Evolutionary conservation across 1,140 invertebrate species (phyloP).

Genomic region (Choristoneura fumiferana): DNA sequence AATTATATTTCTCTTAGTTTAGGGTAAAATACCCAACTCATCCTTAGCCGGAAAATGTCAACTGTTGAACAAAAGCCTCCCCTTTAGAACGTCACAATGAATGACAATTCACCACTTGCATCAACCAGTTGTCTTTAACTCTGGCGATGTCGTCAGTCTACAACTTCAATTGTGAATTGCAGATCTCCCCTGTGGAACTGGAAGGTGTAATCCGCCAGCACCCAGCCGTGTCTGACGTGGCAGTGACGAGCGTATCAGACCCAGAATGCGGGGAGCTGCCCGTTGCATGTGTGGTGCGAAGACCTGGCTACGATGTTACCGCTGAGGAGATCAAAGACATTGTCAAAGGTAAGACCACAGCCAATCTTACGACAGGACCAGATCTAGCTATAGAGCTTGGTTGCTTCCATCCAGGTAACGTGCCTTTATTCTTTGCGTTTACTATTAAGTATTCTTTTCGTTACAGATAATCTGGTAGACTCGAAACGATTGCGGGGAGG

Average conservation of each 20-base stretch:
- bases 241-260: slow-evolving; percentile 83
- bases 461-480: slow-evolving; percentile 56
- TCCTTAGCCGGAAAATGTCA: too few species aligned
- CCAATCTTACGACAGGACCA: too few species aligned
- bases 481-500: slow-evolving; percentile 79
- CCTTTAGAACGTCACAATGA: too few species aligned
- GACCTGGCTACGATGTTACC: slow-evolving; percentile 51
- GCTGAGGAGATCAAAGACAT: slow-evolving; percentile 56
- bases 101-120: too few species aligned
- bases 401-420: too few species aligned
- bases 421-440: background rate
- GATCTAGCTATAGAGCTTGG: too few species aligned
- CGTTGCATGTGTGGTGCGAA: slow-evolving; percentile 80
- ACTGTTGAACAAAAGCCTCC: too few species aligned
- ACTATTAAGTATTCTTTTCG: slow-evolving; percentile 3
- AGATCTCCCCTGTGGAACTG: slow-evolving; percentile 71
- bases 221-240: slow-evolving; percentile 80
- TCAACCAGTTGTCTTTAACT: too few species aligned
- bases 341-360: slow-evolving; percentile 30
- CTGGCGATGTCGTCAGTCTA: too few species aligned
- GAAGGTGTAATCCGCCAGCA: slow-evolving; percentile 82
- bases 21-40: too few species aligned
- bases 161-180: background rate
- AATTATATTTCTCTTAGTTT: too few species aligned
- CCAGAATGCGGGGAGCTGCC: slow-evolving; percentile 79